These are phyloP conservation scores for Sphaeramia orbicularis DNA, from an alignment of 2,797 vertebrate species.

Conservation along the genomic window DNA sequence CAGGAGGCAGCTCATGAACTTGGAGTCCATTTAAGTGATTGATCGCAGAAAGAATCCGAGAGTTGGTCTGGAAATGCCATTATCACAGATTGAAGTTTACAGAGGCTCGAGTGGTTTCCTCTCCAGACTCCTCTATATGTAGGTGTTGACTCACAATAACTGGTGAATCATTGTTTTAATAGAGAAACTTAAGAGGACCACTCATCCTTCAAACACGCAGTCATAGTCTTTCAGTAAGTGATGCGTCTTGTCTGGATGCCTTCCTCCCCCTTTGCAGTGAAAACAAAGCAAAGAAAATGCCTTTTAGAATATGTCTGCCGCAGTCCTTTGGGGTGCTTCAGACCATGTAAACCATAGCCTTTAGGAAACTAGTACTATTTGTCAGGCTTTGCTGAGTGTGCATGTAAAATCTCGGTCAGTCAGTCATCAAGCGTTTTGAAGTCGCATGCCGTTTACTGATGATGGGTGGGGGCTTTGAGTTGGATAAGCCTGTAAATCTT, in stretches of 20 bases:
- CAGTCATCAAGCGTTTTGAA: slow-evolving; percentile 56
- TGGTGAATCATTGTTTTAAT: neutral
- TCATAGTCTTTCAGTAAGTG: slow-evolving; percentile 64
- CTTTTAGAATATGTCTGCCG: neutral
- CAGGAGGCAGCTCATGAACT: neutral
- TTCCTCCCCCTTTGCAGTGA: slow-evolving; percentile 51
- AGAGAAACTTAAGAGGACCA: slow-evolving; percentile 14
- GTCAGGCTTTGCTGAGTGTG: slow-evolving; percentile 34
- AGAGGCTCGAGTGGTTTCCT: neutral
- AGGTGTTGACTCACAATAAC: neutral
- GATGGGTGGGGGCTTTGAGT: slow-evolving; percentile 74
- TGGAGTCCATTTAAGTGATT: slow-evolving; percentile 23
- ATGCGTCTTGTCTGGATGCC: slow-evolving; percentile 60
- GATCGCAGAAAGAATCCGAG: slow-evolving; percentile 46
- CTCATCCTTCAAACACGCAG: slow-evolving; percentile 62
- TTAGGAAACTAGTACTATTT: neutral
- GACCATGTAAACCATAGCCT: neutral
- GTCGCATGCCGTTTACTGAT: slow-evolving; percentile 61
- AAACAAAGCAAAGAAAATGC: slow-evolving; percentile 37
- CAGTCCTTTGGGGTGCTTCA: neutral
- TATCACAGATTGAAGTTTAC: slow-evolving; percentile 30
- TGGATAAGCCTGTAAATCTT: slow-evolving; percentile 77
- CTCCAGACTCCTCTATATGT: neutral
- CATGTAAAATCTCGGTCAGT: slow-evolving; percentile 53
- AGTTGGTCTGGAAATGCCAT: slow-evolving; percentile 52